phyloP scores from a whole-genome alignment of 2,888 invertebrate species.

The Rhagonycha lutea region DNA sequence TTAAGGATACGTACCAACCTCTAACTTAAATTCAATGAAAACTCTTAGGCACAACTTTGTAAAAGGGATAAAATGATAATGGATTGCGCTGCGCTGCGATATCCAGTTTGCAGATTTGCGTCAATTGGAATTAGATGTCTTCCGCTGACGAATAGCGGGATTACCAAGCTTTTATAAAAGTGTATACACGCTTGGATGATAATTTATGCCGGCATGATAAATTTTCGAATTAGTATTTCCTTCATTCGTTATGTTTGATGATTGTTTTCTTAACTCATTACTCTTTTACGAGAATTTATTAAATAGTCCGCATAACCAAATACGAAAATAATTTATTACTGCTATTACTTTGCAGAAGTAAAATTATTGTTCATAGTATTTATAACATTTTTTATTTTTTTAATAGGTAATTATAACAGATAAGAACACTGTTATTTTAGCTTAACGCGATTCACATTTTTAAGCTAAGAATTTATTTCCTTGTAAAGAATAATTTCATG shows the following conservation, averaged over 20 bases:
- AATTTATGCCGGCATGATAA: conserved; percentile 44
- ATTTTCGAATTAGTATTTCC: conserved; percentile 35
- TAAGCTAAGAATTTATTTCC: not conserved
- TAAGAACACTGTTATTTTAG: not conserved
- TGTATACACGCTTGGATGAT: conserved; percentile 42
- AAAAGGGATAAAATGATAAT: conserved; percentile 38
- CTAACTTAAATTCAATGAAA: conserved; percentile 32
- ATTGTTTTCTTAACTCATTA: not conserved
- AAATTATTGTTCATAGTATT: not conserved
- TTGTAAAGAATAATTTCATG: not conserved
- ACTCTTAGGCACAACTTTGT: conserved; percentile 22
- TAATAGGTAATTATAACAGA: not conserved
- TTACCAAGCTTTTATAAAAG: conserved; percentile 43
- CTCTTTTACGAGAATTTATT: not conserved
- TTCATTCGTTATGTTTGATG: conserved; percentile 3
- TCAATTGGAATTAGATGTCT: conserved; percentile 43
- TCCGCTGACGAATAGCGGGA: conserved; percentile 43
- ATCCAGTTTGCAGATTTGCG: conserved; percentile 30
- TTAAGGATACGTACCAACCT: conserved; percentile 31
- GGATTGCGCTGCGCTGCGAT: conserved; percentile 31
- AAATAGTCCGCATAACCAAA: not conserved
- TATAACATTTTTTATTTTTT: not conserved
- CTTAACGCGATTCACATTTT: not conserved
- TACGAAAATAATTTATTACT: not conserved
- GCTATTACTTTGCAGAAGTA: not conserved